Base-by-base conservation (phyloP, 2,888 invertebrate species). In the Dicyrtomina minuta region DNA sequence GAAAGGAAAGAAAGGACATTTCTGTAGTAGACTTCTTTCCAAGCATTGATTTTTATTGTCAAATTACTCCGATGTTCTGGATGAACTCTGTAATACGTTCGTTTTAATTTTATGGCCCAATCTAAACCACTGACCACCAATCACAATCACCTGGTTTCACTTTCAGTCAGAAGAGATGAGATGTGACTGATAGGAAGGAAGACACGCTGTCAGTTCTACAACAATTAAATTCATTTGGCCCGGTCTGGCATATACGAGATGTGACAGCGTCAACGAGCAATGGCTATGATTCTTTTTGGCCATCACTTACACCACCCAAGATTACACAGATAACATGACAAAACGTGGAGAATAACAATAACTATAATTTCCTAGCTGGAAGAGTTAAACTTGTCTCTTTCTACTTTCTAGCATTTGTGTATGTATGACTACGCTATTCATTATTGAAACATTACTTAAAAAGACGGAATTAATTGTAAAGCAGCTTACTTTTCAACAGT, bases 401-500 rank as follows among this genome's bases (percentile, higher is more conserved):
- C 43, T 33, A 33, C 33, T 33, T 33, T 33, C 33, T 33, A 33
- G 4, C 33, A 33, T 8, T 33, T 8, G 33, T 5, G 33, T 33
- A 33, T 8, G 8, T 33, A 33, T 17, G 4, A 46, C 17, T 12
- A 46, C 46, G 46, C 46, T 12, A 46, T 17, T 46, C 17, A 17
- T 4, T 4, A 46, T 12, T 15, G 13, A 46, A 46, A 51, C 17
- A 2, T 17, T 13, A 17, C 51, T 33, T 33, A 33, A 33, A 33
- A 33, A 33, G 33, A 33, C 33, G 33, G 4, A 33, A 33, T 33
- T 33, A 33, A 33, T 33, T 33, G 33, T 33, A 33, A 33, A 33
- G 33, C 8, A 33, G 88, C 91, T 90, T 84, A 93, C 93, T 92
- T 89, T 93, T 93, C 80, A 93, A 86, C 80, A 93, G 86, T 79